phyloP scores from a whole-genome alignment of 2,888 invertebrate genomes.

The Bhutanitis thaidina region DNA sequence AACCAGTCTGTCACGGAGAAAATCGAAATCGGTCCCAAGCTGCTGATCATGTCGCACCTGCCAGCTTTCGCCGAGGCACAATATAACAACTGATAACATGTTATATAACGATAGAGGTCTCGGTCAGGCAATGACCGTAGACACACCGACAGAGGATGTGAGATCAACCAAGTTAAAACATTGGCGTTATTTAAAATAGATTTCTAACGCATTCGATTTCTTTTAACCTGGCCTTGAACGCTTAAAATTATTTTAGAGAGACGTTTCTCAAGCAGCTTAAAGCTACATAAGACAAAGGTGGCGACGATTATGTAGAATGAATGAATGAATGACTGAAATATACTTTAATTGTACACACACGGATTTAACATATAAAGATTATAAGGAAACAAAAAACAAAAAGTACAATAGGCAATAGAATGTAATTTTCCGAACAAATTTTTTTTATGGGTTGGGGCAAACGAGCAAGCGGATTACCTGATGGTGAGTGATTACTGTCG shows the following conservation, averaged over 20 bases:
- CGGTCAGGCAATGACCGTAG: conserved; percentile 52
- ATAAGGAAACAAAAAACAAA: too few relatives aligned
- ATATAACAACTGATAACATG: conserved; percentile 41
- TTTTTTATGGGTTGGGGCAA: too few relatives aligned
- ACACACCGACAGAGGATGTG: conserved; percentile 12
- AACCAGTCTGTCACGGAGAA: conserved; percentile 59
- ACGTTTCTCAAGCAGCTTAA: background rate
- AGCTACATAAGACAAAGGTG: background rate
- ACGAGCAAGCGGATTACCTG: too few relatives aligned
- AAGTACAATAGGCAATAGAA: too few relatives aligned
- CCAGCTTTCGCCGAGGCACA: conserved; percentile 51
- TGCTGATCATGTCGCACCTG: conserved; percentile 43
- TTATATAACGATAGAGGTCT: conserved; percentile 63
- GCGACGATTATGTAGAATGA: too few relatives aligned
- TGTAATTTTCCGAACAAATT: background rate
- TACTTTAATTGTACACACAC: too few relatives aligned
- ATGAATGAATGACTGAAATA: too few relatives aligned
- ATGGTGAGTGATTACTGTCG: too few relatives aligned
- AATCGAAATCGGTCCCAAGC: conserved; percentile 47
- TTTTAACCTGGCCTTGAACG: background rate
- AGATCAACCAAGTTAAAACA: background rate
- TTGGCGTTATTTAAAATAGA: background rate
- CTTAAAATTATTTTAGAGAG: background rate
- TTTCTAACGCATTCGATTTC: background rate
- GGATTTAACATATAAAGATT: too few relatives aligned